Percentiles rank a stretch among this genome's conserved stretches.
phyloP scores from a whole-genome alignment of 2,797 vertebrate genomes.

The Synaphobranchus kaupii region DNA sequence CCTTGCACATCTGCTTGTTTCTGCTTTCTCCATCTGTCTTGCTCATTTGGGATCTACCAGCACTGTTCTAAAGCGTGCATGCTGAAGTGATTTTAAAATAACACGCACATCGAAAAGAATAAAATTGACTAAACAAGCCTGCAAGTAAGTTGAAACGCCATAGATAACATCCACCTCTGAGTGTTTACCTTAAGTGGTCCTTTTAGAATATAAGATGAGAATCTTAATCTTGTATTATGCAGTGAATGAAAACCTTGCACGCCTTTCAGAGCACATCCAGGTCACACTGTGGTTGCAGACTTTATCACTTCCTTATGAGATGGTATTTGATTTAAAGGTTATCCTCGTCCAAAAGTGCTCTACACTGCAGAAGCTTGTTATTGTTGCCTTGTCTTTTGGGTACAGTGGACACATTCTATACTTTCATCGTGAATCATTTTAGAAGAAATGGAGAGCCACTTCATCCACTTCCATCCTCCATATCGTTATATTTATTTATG shows the following conservation, averaged over 20 bases:
- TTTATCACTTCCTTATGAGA: neutral
- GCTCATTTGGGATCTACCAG: neutral
- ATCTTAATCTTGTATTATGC: neutral
- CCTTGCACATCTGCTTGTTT: neutral
- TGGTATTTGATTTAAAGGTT: neutral
- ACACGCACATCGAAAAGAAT: neutral
- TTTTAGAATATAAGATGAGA: neutral
- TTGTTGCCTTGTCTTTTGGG: neutral
- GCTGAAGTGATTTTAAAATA: neutral
- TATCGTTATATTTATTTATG: neutral
- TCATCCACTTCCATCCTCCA: no score
- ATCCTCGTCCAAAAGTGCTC: neutral
- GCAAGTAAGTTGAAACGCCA: neutral
- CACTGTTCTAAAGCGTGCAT: neutral
- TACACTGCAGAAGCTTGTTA: neutral
- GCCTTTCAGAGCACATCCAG: neutral
- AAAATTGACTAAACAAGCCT: neutral
- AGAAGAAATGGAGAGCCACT: neutral
- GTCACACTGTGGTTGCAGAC: neutral
- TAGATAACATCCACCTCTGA: neutral
- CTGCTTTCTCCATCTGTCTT: neutral
- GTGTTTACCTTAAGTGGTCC: neutral
- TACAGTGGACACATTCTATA: neutral
- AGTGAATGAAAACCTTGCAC: neutral
- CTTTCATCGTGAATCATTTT: neutral